Percentiles rank a stretch among this genome's conserved stretches.
Evolutionary conservation across 1,140 invertebrate species (phyloP).

Genomic region (Pogonus chalceus): DNA sequence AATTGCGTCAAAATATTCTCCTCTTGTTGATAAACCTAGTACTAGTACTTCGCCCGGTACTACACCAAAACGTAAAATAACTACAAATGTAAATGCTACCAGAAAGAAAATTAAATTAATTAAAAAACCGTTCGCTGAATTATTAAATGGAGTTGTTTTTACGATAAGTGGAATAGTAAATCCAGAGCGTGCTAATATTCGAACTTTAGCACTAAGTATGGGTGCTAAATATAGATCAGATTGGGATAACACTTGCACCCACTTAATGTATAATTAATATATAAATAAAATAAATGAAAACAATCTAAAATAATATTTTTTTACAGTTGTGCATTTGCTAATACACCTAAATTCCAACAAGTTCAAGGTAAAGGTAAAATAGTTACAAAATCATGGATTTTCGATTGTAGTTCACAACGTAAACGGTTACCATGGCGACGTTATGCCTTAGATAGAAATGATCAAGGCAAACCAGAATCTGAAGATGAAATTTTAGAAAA

Average conservation of each 20-base stretch:
- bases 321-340: conserved; percentile 72
- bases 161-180: conserved; percentile 81
- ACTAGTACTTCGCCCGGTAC: conserved; percentile 11
- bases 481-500: conserved; percentile 42
- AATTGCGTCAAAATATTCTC: conserved; percentile 7
- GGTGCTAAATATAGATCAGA: conserved; percentile 70
- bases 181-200: conserved; percentile 56
- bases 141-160: conserved; percentile 60
- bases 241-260: conserved; percentile 65
- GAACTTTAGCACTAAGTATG: conserved; percentile 61
- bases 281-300: neutral
- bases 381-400: conserved; percentile 67
- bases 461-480: conserved; percentile 35
- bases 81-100: conserved; percentile 11
- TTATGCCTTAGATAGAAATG: conserved; percentile 44
- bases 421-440: conserved; percentile 63
- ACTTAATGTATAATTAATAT: conserved; percentile 58
- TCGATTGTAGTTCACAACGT: conserved; percentile 51
- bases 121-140: conserved; percentile 42
- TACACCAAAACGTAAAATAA: conserved; percentile 12
- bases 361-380: conserved; percentile 60
- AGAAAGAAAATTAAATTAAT: conserved; percentile 12
- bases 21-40: too few relatives aligned
- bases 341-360: conserved; percentile 78
- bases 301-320: conserved; percentile 12